Evolutionary conservation across 2,113 vertebrate species (phyloP).

Genomic region (Embiotoca jacksoni): DNA sequence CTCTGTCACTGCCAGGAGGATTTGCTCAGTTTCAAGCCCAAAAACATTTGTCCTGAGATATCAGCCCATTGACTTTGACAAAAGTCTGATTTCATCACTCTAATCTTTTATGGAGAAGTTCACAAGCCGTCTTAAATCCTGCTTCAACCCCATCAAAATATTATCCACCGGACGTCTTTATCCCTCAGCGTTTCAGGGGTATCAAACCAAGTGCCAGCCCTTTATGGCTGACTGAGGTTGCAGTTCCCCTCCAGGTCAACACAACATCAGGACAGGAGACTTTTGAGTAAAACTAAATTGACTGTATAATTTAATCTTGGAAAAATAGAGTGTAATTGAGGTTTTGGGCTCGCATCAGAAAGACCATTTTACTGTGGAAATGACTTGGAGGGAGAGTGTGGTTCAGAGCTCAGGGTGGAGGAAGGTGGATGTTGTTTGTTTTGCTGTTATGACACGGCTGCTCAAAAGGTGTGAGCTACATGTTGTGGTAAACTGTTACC

Average conservation of each 20-base stretch:
- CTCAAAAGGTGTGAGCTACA: background rate
- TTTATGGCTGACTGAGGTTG: conserved; percentile 16
- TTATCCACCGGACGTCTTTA: conserved; percentile 37
- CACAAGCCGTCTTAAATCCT: conserved; percentile 18
- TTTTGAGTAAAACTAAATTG: conserved; percentile 57
- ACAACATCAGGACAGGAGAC: conserved; percentile 28
- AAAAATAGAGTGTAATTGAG: conserved; percentile 65
- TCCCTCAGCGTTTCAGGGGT: conserved; percentile 36
- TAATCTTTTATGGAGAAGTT: conserved; percentile 36
- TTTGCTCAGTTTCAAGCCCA: conserved; percentile 45
- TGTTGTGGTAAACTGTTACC: too few species aligned
- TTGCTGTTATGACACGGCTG: conserved; percentile 48
- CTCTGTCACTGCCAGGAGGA: conserved; percentile 53
- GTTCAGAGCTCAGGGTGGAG: conserved; percentile 32
- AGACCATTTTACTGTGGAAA: conserved; percentile 24
- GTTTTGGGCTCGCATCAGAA: conserved; percentile 56
- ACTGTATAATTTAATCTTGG: conserved; percentile 65
- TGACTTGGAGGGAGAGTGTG: conserved; percentile 46
- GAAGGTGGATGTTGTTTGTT: conserved; percentile 59
- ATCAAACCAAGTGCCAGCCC: conserved; percentile 21
- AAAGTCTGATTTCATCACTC: conserved; percentile 55
- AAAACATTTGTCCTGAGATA: conserved; percentile 62
- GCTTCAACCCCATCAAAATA: conserved; percentile 24
- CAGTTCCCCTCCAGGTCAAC: conserved; percentile 46
- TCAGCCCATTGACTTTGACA: conserved; percentile 44